Conservation (phyloP, 2,113 vertebrate genomes). For the Phaethornis superciliosus region DNA sequence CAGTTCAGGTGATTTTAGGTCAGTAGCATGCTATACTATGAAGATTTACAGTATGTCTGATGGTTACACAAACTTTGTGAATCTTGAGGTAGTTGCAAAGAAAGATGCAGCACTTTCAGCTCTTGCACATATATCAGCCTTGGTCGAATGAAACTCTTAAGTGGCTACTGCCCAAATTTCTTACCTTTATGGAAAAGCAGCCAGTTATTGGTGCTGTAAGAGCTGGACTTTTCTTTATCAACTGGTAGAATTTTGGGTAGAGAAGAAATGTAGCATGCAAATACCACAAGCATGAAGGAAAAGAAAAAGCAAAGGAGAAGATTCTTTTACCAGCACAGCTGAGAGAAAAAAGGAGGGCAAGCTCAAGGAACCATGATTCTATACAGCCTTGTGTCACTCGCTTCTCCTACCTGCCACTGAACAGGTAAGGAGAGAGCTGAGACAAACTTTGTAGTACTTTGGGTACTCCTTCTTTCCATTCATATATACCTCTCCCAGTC, state of each 20-base stretch:
- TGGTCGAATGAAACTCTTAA: background rate
- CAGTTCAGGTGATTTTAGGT: background rate
- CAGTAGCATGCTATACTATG: background rate
- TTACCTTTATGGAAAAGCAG: background rate
- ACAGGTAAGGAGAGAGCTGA: background rate
- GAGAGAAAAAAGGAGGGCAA: background rate
- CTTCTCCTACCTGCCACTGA: background rate
- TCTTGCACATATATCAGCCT: background rate
- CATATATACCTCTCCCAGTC: background rate
- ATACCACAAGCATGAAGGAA: accelerated
- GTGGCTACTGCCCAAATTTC: background rate
- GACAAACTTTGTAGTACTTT: background rate
- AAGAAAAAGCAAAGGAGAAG: background rate
- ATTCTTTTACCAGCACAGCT: background rate
- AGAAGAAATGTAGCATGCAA: background rate
- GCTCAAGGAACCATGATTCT: background rate
- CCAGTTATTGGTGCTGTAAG: background rate
- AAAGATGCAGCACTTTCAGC: background rate
- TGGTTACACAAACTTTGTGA: background rate
- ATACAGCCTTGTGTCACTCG: background rate
- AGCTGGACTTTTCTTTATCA: background rate
- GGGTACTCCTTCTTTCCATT: background rate
- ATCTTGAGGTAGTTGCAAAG: background rate
- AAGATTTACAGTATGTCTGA: background rate
- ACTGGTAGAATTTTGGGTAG: background rate